phyloP scores from a whole-genome alignment of 2,888 invertebrate genomes.

The Pogonocherus hispidulus region DNA sequence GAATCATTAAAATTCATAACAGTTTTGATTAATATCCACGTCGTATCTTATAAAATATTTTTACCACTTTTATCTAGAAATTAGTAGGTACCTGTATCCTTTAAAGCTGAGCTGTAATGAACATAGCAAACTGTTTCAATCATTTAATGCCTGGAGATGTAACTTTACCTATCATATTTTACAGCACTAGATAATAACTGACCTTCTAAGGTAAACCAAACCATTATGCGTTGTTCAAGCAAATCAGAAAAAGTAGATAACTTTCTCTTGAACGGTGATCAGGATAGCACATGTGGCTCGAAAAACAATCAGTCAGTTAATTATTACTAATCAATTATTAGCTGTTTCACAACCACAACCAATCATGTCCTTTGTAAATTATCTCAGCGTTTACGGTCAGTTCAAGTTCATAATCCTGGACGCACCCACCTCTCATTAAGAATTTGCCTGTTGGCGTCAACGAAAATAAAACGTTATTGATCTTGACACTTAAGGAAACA shows the following conservation, averaged over 20 bases:
- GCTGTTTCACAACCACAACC: neutral
- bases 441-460: constrained; percentile 14
- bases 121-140: neutral
- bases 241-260: constrained; percentile 21
- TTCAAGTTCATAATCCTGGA: constrained; percentile 35
- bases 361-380: neutral
- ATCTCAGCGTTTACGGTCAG: neutral
- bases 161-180: neutral
- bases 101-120: neutral
- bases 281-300: neutral
- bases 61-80: neutral
- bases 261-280: constrained; percentile 37
- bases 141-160: neutral
- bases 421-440: constrained; percentile 26
- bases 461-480: constrained; percentile 17
- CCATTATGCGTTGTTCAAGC: constrained; percentile 16
- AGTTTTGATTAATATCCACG: too few relatives aligned
- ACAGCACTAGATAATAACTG: constrained; percentile 27
- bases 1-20: too few relatives aligned
- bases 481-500: constrained; percentile 18
- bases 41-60: too few relatives aligned
- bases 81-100: too few relatives aligned
- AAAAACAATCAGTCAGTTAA: constrained; percentile 17
- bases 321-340: neutral
- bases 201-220: constrained; percentile 38